Conservation (phyloP, 2,797 vertebrate species). For the Darevskia nairensis region DNA sequence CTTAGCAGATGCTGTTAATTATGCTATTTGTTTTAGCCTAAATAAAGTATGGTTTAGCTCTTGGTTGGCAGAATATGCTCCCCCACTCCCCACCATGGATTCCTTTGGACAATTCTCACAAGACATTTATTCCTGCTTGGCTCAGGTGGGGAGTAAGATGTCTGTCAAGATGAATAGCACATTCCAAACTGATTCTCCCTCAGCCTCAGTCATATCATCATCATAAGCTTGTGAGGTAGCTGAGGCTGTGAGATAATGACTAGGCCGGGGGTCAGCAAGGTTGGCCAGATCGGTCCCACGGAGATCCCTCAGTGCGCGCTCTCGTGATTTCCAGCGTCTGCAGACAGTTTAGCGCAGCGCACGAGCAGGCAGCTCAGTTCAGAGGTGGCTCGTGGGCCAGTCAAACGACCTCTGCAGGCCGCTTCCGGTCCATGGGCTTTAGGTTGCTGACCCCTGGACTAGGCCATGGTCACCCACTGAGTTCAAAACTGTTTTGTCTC, state of each 20-base stretch:
- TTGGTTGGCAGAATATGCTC: slow-evolving; percentile 49
- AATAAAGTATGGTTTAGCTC: slow-evolving; percentile 51
- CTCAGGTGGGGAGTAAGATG: slow-evolving; percentile 36
- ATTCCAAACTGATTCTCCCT: slow-evolving; percentile 3
- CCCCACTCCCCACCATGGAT: slow-evolving; percentile 42
- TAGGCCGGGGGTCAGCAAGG: too few relatives aligned
- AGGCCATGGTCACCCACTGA: not conserved
- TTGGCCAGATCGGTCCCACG: too few relatives aligned
- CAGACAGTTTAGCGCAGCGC: too few relatives aligned
- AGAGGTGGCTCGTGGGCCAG: too few relatives aligned
- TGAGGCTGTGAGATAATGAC: not conserved
- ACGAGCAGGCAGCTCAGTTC: too few relatives aligned
- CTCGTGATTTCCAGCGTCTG: too few relatives aligned
- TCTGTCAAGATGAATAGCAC: slow-evolving; percentile 27
- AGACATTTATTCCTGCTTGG: slow-evolving; percentile 13
- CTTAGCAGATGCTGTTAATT: slow-evolving; percentile 57
- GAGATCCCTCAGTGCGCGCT: too few relatives aligned
- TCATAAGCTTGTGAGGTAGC: not conserved
- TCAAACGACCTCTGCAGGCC: too few relatives aligned
- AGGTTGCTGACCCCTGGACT: not conserved
- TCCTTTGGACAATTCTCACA: slow-evolving; percentile 53
- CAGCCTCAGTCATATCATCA: not conserved
- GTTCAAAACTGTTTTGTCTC: too few relatives aligned
- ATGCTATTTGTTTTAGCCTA: slow-evolving; percentile 53
- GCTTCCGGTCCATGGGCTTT: too few relatives aligned